A percentile compares a stretch with the other conserved stretches of the same genome.
Conservation (phyloP, 1,140 invertebrate genomes). For the Acarapis woodi region DNA sequence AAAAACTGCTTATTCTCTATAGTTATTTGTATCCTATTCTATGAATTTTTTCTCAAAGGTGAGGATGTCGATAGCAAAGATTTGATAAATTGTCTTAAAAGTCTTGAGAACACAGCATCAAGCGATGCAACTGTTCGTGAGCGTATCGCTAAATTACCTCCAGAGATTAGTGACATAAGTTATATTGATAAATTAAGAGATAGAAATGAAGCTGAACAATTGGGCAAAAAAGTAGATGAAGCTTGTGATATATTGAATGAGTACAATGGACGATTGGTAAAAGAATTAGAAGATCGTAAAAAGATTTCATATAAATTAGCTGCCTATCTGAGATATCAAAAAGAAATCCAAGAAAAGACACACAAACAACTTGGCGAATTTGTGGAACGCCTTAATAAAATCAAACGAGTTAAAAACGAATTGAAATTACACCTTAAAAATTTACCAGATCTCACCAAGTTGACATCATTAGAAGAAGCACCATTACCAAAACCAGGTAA, state of each 20-base stretch:
- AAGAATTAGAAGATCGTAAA: constrained; percentile 58
- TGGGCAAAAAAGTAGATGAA: constrained; percentile 47
- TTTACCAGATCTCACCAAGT: constrained; percentile 57
- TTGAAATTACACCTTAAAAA: constrained; percentile 70
- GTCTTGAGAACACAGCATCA: constrained; percentile 71
- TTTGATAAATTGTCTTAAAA: constrained; percentile 27
- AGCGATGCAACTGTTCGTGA: constrained; percentile 69
- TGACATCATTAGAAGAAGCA: constrained; percentile 64
- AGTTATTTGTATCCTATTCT: background rate
- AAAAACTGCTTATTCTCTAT: background rate
- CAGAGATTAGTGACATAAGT: constrained; percentile 69
- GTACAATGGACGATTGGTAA: constrained; percentile 52
- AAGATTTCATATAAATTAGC: constrained; percentile 50
- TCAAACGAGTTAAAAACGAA: constrained; percentile 47
- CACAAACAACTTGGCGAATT: constrained; percentile 64
- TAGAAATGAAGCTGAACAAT: constrained; percentile 33
- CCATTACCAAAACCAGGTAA: constrained; percentile 77
- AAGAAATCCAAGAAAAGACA: constrained; percentile 46
- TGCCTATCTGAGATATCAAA: constrained; percentile 55
- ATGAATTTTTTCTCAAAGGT: background rate
- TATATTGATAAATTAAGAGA: constrained; percentile 36
- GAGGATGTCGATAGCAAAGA: constrained; percentile 17
- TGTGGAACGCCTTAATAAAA: constrained; percentile 51
- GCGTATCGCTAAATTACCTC: constrained; percentile 66
- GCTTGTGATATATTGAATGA: constrained; percentile 52